Evolutionary conservation across 2,888 invertebrate genomes (phyloP).

Genomic region (Tuta absoluta): DNA sequence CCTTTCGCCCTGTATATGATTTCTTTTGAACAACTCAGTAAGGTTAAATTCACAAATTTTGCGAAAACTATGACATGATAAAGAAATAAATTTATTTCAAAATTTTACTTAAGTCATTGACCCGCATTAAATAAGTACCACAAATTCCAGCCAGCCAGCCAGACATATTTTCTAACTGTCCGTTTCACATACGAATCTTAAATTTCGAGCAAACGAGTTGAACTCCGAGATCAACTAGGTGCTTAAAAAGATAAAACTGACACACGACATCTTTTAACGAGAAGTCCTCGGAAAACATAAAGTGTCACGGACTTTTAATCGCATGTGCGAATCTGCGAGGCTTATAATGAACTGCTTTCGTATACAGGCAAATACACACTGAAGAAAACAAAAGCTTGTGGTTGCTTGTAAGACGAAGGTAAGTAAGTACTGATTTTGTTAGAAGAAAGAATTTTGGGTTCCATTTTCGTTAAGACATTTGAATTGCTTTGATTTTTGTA

Average conservation of each 20-base stretch:
- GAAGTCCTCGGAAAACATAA: slow-evolving; percentile 34
- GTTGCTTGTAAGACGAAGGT: not conserved
- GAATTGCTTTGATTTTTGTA: no score
- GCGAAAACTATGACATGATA: no score
- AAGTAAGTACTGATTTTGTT: not conserved
- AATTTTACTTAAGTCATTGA: no score
- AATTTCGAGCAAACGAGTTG: slow-evolving; percentile 20
- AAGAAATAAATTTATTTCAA: no score
- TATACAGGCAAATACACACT: slow-evolving; percentile 22
- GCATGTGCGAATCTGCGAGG: slow-evolving; percentile 36
- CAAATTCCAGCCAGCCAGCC: not conserved
- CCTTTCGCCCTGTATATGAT: no score
- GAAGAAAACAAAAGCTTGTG: not conserved
- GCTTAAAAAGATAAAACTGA: slow-evolving; percentile 30
- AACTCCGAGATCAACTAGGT: slow-evolving; percentile 15
- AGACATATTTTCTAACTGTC: not conserved
- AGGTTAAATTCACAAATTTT: no score
- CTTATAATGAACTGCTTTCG: slow-evolving; percentile 38
- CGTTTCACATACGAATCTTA: slow-evolving; percentile 9
- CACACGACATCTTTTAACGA: slow-evolving; percentile 34
- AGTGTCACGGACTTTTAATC: slow-evolving; percentile 36
- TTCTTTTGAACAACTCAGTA: no score
- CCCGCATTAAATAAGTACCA: not conserved
- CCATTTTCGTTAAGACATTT: no score
- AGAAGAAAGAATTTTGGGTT: not conserved